Evolutionary conservation across 1,140 invertebrate genomes (phyloP), one percentile per base, ranked within the genome.

Genomic region (Himalopsyche phryganea): DNA sequence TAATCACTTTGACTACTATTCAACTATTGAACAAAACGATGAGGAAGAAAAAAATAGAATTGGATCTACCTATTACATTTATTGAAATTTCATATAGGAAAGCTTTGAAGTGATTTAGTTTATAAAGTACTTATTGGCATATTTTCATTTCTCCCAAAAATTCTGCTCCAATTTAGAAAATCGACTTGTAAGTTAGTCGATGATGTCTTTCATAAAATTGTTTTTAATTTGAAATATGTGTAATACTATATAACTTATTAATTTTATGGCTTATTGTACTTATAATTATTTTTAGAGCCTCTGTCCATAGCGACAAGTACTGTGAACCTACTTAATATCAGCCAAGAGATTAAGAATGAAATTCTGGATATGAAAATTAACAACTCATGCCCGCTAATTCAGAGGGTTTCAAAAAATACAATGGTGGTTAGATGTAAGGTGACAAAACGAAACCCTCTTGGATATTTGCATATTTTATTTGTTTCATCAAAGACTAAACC

Each of bases 401-500:
- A 92, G 69, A 79, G 88, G 66, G 83, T 91, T 17, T 87, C 88
- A 1, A 88, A 87, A 71, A 83, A 83, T 63, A 85, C 87, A 32
- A 87, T 91, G 84, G 88, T 84, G 36, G 87, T 91, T 0, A 89
- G 86, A 69, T 90, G 87, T 69, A 84, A 87, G 70, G 76, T 81
- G 11, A 83, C 81, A 53, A 75, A 81, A 1, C 85, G 85, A 65
- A 83, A 90, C 68, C 86, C 86, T 6, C 72, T 91, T 14, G 88
- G 88, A 87, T 69, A 88, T 68, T 72, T 91, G 28, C 89, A 91
- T 72, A 85, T 88, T 71, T 80, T 81, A 11, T 84, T 89, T 67
- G 82, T 81, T 68, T 76, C 76, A 35, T 72, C 67, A 18, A 81
- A 80, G 70, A 75, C 77, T 50, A 81, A 77, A 65, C 77, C 79